A percentile compares a stretch with the other conserved stretches of the same genome.
Evolutionary conservation across 2,797 vertebrate genomes (phyloP).

Genomic region (Leptoclinus maculatus): DNA sequence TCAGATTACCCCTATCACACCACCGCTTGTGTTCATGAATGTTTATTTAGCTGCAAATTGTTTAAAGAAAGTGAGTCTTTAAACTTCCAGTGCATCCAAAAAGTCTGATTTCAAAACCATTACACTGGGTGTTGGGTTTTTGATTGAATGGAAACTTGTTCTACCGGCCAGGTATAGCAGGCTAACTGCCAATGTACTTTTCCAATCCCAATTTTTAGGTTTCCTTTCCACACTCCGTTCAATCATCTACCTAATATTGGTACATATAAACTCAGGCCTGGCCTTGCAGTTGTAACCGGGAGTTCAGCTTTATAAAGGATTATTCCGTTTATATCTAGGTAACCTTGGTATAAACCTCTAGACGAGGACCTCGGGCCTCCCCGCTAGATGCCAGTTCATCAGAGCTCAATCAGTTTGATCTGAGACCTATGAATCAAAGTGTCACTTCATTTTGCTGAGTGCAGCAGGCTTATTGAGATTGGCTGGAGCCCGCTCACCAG

Average conservation of each 20-base stretch:
- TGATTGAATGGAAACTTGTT: conserved; percentile 30
- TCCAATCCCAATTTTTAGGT: conserved; percentile 24
- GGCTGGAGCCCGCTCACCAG: conserved; percentile 52
- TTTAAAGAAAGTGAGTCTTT: not conserved
- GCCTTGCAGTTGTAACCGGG: conserved; percentile 30
- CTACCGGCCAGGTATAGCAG: conserved; percentile 19
- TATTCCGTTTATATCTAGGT: conserved; percentile 72
- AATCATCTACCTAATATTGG: conserved; percentile 21
- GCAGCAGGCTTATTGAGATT: conserved; percentile 63
- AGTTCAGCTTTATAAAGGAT: conserved; percentile 53
- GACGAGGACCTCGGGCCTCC: conserved; percentile 21
- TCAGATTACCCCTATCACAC: conserved; percentile 26
- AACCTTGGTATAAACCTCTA: conserved; percentile 56
- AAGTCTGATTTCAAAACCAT: not conserved
- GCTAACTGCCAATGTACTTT: conserved; percentile 5
- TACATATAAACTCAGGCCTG: conserved; percentile 1
- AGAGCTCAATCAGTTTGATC: conserved; percentile 43
- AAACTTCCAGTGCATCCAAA: not conserved
- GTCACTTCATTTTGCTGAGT: conserved; percentile 58
- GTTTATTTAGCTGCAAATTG: conserved; percentile 3
- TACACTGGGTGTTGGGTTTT: not conserved
- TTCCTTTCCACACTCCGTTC: conserved; percentile 8
- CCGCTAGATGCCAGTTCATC: conserved; percentile 42
- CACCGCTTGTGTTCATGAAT: not conserved
- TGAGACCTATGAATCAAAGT: conserved; percentile 43